Conservation (phyloP, 2,113 vertebrate species). For the Saimiri boliviensis region DNA sequence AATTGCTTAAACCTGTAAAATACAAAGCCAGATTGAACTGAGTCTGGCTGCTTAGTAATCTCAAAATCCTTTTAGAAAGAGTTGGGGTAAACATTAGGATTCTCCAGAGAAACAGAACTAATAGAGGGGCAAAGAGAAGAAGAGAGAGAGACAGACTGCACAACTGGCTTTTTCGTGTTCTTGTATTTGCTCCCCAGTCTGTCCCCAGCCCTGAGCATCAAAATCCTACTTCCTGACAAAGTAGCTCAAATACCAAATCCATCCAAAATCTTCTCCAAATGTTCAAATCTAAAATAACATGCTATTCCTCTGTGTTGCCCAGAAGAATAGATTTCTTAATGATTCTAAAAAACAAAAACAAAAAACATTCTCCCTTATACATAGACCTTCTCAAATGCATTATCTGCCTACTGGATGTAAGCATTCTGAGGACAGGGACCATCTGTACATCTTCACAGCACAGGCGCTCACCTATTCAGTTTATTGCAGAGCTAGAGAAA, state of each 20-base stretch:
- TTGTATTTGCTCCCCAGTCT: not conserved
- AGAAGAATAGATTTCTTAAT: not conserved
- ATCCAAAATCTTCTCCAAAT: not conserved
- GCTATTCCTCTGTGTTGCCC: not conserved
- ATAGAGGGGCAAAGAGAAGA: accelerated
- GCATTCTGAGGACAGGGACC: not conserved
- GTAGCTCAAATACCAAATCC: not conserved
- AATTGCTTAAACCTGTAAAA: not conserved
- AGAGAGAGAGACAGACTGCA: not conserved
- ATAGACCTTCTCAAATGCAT: not conserved
- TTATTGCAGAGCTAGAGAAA: not conserved
- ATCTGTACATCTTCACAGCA: not conserved
- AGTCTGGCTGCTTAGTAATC: not conserved
- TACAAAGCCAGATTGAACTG: not conserved
- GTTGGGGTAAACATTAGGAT: not conserved
- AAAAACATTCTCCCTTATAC: not conserved
- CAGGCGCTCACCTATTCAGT: not conserved
- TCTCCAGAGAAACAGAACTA: not conserved
- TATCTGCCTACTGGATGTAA: not conserved
- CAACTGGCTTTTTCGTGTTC: not conserved
- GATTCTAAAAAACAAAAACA: not conserved
- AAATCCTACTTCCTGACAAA: not conserved
- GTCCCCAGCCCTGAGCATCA: not conserved
- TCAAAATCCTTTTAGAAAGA: conserved; percentile 24
- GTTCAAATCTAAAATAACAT: not conserved